phyloP scores from a whole-genome alignment of 1,140 invertebrate species.

The Littorina saxatilis region DNA sequence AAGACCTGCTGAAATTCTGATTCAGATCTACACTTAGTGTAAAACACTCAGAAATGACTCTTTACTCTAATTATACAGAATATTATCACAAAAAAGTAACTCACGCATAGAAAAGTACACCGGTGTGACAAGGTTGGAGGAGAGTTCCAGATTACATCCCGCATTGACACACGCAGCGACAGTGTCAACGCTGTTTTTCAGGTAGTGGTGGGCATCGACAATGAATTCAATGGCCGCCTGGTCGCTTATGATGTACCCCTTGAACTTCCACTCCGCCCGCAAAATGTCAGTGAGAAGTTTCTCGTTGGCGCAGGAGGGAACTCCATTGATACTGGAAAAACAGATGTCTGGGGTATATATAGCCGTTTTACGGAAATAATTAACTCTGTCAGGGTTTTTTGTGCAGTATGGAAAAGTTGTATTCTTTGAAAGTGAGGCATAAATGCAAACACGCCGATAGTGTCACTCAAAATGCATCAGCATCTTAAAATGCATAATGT shows the following conservation, averaged over 20 bases:
- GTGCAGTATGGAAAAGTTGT: too few relatives aligned
- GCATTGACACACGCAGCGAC: constrained; percentile 69
- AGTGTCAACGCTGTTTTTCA: constrained; percentile 58
- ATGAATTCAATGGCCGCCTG: constrained; percentile 69
- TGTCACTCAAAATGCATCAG: too few relatives aligned
- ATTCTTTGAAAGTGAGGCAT: background rate
- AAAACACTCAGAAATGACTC: too few relatives aligned
- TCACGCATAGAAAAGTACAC: constrained; percentile 59
- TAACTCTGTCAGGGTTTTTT: background rate
- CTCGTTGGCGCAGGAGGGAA: constrained; percentile 72
- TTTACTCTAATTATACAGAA: too few relatives aligned
- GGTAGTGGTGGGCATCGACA: constrained; percentile 64
- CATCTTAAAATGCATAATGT: background rate
- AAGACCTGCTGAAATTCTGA: too few relatives aligned
- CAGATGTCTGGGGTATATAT: background rate
- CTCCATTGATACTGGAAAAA: constrained; percentile 68
- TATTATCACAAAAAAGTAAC: too few relatives aligned
- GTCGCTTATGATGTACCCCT: constrained; percentile 73
- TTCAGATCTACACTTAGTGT: too few relatives aligned
- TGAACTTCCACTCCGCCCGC: constrained; percentile 69
- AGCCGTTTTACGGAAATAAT: background rate
- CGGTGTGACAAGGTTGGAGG: constrained; percentile 41
- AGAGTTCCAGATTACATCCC: constrained; percentile 70
- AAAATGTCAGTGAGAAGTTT: constrained; percentile 68
- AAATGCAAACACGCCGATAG: background rate